Evolutionary conservation across 2,888 invertebrate species (phyloP), one percentile per base, ranked within the genome.

Genomic region (Agrotis exclamationis): DNA sequence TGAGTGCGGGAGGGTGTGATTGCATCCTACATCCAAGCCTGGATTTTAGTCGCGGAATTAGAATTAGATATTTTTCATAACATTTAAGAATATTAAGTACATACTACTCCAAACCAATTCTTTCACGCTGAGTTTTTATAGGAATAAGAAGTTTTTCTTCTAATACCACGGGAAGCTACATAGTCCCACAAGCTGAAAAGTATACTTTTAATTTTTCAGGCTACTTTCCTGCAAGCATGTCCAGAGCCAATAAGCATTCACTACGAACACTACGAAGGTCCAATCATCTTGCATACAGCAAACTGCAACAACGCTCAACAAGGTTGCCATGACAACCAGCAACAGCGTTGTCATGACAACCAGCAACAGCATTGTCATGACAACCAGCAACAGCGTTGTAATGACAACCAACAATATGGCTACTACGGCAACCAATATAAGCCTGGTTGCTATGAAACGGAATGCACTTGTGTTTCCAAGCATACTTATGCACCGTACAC

Each of bases 231-330:
- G 1, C 68, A 82, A 51, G 89, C 88, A 0, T 87, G 86, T 18
- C 78, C 86, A 0, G 89, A 91, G 13, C 85, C 87, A 0, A 70
- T 91, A 0, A 87, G 86, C 14, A 87, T 93, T 0, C 90, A 91
- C 57, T 93, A 93, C 0, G 89, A 92, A 69, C 91, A 93, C 65
- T 90, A 90, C 64, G 93, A 94, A 0, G 91, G 90, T 0, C 93
- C 93, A 0, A 90, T 93, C 18, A 87, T 85, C 22, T 39, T 78
- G 14, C 80, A 85, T 14, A 76, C 81, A 3, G 44, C 76, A 5
- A 75, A 56, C 54, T 74, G 68, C 39, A 82, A 81, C 11, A 76
- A 68, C 62, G 84, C 73, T 20, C 63, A 24, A 48, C 47, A 6
- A 0, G 62, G 24, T 44, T n/a, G 39, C 7, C 48, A 13, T 7